Percentiles rank a stretch among this genome's conserved stretches.
Conservation (phyloP, 1,140 invertebrate genomes). For the Dufourea novaeangliae region DNA sequence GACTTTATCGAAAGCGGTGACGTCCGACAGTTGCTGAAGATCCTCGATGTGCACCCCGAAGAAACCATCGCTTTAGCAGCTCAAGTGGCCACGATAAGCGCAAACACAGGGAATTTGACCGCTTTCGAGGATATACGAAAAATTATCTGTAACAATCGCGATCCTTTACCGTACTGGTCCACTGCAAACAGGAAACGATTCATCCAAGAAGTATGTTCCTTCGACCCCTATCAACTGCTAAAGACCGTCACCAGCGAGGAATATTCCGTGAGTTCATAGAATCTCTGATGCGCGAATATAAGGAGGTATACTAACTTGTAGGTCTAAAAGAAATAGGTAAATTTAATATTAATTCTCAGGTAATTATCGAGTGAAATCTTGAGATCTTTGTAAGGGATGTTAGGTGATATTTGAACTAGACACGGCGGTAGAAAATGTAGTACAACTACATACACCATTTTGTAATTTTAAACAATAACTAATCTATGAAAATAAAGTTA, state of each 20-base stretch:
- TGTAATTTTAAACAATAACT: too few species aligned
- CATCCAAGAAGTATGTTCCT: conserved; percentile 71
- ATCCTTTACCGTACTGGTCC: conserved; percentile 69
- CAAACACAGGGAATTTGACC: conserved; percentile 27
- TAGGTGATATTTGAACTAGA: too few species aligned
- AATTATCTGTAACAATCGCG: conserved; percentile 67
- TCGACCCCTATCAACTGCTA: conserved; percentile 73
- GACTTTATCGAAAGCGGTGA: conserved; percentile 70
- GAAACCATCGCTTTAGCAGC: conserved; percentile 72
- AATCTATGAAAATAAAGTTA: too few species aligned
- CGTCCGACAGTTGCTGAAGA: conserved; percentile 68
- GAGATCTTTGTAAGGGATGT: too few species aligned
- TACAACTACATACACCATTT: too few species aligned
- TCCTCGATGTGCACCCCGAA: conserved; percentile 70
- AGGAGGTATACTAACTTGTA: too few species aligned
- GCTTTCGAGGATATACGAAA: conserved; percentile 62
- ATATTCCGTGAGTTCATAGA: conserved; percentile 70
- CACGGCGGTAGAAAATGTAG: too few species aligned
- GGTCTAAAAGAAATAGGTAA: too few species aligned
- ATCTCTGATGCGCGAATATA: too few species aligned
- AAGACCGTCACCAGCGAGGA: conserved; percentile 70
- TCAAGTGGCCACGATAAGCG: conserved; percentile 59
- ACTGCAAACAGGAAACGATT: conserved; percentile 62
- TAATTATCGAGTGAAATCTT: too few species aligned
- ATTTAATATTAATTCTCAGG: too few species aligned